These are phyloP conservation scores for Centropus bengalensis DNA, from an alignment of 2,113 vertebrate species.

Conservation along the genomic window DNA sequence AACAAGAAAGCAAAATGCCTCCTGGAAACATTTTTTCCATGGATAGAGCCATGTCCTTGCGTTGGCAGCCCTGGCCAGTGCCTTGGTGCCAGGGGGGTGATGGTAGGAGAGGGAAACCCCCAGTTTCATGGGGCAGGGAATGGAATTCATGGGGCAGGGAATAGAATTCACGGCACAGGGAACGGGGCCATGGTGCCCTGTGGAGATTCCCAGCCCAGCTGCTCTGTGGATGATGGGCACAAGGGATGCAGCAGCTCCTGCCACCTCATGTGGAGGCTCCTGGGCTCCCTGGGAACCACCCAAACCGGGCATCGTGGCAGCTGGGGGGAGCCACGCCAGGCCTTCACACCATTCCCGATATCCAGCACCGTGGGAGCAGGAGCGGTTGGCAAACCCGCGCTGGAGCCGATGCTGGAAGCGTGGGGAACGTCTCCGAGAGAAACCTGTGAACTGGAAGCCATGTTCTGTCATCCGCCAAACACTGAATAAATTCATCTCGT, in stretches of 20 bases:
- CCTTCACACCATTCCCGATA: not conserved
- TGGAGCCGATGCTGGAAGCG: not conserved
- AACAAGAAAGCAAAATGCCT: not conserved
- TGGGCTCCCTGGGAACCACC: not conserved
- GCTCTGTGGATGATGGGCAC: fast-evolving
- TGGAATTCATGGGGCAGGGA: no score
- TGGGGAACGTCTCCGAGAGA: not conserved
- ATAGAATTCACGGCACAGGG: no score
- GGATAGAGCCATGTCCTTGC: not conserved
- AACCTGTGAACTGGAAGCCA: conserved; percentile 30
- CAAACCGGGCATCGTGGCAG: fast-evolving
- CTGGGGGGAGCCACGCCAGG: not conserved
- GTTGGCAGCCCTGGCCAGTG: fast-evolving
- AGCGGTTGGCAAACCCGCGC: not conserved
- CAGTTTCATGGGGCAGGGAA: fast-evolving
- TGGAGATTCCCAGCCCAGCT: fast-evolving
- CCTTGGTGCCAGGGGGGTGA: fast-evolving
- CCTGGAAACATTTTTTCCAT: fast-evolving
- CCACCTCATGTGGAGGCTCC: not conserved
- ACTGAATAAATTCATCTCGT: conserved; percentile 24
- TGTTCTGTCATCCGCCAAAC: conserved; percentile 54
- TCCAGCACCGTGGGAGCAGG: not conserved
- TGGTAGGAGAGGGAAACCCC: not conserved
- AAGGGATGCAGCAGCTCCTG: not conserved
- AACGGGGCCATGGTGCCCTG: no score